Evolutionary conservation across 2,888 invertebrate species (phyloP).

Genomic region (Morinoia aosen): DNA sequence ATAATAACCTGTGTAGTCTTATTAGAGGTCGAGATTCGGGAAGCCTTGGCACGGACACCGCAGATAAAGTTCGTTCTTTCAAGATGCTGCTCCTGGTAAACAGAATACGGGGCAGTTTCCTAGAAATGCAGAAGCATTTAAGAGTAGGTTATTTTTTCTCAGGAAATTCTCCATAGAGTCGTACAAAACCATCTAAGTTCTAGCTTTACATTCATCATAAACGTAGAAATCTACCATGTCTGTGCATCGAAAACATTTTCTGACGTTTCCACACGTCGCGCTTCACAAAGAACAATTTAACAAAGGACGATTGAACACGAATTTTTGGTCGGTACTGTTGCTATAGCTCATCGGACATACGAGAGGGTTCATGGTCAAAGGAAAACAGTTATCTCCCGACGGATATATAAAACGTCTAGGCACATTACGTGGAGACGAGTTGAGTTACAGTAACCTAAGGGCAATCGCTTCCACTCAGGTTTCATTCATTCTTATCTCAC

Average conservation of each 20-base stretch:
- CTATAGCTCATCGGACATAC: neutral
- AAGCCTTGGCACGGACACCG: no score
- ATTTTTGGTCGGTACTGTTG: neutral
- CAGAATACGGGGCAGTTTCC: no score
- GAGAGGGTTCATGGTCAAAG: neutral
- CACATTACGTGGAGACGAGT: neutral
- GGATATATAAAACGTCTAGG: neutral
- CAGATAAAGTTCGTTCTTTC: no score
- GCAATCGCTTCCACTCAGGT: neutral
- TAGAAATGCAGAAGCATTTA: no score
- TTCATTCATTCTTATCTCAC: neutral
- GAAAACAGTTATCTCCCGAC: neutral
- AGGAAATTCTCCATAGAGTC: no score
- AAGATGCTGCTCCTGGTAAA: no score
- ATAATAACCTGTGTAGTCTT: no score
- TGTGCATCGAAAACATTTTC: neutral
- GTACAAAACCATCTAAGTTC: no score
- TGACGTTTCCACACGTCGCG: no score
- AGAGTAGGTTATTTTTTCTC: no score
- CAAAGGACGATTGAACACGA: no score
- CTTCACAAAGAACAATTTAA: neutral
- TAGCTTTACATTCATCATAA: neutral
- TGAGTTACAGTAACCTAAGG: neutral
- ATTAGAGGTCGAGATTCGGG: no score
- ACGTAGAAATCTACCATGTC: neutral